Evolutionary conservation across 2,888 invertebrate genomes (phyloP), one percentile per base, ranked within the genome.

Genomic region (Xanthia icteritia): DNA sequence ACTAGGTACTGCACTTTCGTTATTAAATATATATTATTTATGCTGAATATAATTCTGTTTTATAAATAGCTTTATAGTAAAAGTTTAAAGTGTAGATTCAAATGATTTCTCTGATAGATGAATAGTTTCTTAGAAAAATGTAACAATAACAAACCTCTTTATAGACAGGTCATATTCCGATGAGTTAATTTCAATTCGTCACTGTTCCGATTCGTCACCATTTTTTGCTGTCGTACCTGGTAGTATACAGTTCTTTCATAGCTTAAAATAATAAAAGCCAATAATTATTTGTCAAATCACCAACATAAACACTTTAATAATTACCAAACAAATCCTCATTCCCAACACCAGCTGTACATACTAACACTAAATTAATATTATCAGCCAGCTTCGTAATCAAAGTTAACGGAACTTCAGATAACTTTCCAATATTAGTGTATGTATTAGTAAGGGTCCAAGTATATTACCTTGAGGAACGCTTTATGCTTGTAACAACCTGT

Each of bases 331-430:
- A 73, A 74, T 77, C 54, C 73, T 51, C 48, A 27, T 60, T 31
- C 31, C 27, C 13, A 31, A 66, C 70, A 60, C 23, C 85, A 83
- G 74, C 83, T 80, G 77, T 71, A 63, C 56, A 70, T 64, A 56
- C 77, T 79, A 60, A 82, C 84, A 83, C 77, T 81, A 82, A 79
- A 87, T 87, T 89, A 85, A 85, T 89, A 85, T 87, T 75, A 82
- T 76, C 51, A 71, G 42, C 68, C 76, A 79, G 67, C 75, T 81
- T 77, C 76, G 73, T 84, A 84, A 89, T 85, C 79, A 80, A 89
- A 89, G 85, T 89, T 85, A 77, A 61, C 60, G 20, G 42, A 87
- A 87, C 77, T 86, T 79, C 71, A 75, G 77, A 78, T 84, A 84
- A 83, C 63, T 84, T 83, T 56, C 84, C 84, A 70, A 84, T 84